Base-by-base conservation (phyloP, 2,797 vertebrate species). In the Argya squamiceps region DNA sequence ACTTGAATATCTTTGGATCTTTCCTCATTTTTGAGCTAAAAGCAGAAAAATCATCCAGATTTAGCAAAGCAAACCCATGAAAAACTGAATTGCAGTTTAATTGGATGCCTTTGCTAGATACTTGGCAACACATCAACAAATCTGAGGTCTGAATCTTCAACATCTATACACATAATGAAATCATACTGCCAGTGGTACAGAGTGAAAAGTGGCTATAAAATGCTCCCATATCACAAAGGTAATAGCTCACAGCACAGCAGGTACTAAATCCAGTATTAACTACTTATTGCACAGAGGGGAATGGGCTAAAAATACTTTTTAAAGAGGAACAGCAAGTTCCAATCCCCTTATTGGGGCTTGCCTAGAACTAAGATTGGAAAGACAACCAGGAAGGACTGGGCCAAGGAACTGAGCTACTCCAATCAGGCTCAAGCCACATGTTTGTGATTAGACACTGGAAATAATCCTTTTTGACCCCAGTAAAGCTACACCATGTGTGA, bases 201-300 rank as follows among this genome's bases (percentile, higher is more conserved):
- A 95, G 63, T 43, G 63, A 86, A 62, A 93, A 96, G 79, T 58
- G 69, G 69, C 77, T 70, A 79, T 90, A 90, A 95, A 97, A 84
- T 11, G 44, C 55, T 92, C 82, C 85, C 82, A 63, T 81, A 93
- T 79, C 87, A 34, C 89, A 83, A 74, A 91, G 79, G 82, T 85
- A 95, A 84, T 89, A 91, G 75, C 84, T 96, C 91, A 95, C 60
- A 93, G 88, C 71, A 75, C 88, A 93, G 92, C 76, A 92, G 92
- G 82, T 75, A 92, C 85, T 94, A 92, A 96, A 93, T 84, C 65
- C 73, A 88, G 79, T 23, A 81, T 84, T 95, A 96, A 86, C 89
- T 89, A 80, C 92, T 88, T 75, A 50, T 17, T 75, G 92, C 91
- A 84, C 50, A 36, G 58, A 24, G 37, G 30, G 11, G 52, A 88